phyloP scores from a whole-genome alignment of 2,113 vertebrate species.

The Lethenteron reissneri region DNA sequence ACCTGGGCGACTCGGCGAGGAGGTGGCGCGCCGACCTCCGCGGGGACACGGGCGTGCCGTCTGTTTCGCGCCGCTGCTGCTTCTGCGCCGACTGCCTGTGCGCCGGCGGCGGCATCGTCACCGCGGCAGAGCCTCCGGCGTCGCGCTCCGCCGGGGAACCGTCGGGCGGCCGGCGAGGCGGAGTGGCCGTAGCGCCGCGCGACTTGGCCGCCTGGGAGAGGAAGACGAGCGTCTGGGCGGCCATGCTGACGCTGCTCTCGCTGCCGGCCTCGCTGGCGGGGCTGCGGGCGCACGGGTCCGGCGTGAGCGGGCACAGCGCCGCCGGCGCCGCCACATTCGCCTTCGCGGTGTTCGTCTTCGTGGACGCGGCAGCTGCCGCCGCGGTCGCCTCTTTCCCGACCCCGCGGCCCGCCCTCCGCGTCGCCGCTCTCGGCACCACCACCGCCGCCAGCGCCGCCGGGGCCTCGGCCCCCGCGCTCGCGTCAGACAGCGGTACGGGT shows the following conservation, averaged over 20 bases:
- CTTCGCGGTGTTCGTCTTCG: background rate
- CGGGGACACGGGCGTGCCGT: background rate
- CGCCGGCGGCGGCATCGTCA: background rate
- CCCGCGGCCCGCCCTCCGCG: background rate
- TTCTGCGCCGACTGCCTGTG: background rate
- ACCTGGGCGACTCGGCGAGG: too few relatives aligned
- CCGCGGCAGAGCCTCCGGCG: background rate
- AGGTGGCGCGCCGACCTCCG: background rate
- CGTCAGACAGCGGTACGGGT: too few relatives aligned
- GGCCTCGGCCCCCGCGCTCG: too few relatives aligned
- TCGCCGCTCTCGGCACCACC: background rate
- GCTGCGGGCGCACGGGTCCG: too few relatives aligned
- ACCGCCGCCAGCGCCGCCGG: background rate
- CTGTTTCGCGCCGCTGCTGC: background rate
- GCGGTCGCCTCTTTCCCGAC: background rate
- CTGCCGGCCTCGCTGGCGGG: slow-evolving; percentile 1
- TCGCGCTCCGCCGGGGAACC: background rate
- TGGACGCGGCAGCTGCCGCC: background rate
- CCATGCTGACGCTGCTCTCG: slow-evolving; percentile 2
- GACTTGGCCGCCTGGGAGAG: background rate
- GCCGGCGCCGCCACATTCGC: background rate
- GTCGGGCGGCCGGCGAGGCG: background rate
- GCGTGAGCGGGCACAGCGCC: too few relatives aligned
- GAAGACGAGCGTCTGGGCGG: slow-evolving; percentile 1
- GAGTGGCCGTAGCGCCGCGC: background rate